These are phyloP conservation scores for Stichodactyla helianthus DNA, from an alignment of 64 coral and sea anemone genomes.

Conservation along the genomic window DNA sequence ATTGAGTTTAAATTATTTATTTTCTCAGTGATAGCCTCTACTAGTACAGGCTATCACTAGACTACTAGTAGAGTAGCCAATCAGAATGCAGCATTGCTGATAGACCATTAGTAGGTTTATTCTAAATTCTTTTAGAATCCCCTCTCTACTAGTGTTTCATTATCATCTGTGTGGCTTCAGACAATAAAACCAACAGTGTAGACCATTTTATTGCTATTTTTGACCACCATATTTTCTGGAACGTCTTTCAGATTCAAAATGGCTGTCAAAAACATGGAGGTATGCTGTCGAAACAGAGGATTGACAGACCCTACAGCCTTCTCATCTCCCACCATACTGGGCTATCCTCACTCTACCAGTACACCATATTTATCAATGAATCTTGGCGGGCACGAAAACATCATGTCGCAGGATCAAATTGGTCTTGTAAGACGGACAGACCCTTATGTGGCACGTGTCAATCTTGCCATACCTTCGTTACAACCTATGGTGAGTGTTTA, in stretches of 20 bases:
- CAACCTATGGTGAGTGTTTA: slow-evolving; percentile 64
- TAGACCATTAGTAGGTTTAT: no score
- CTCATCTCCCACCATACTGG: slow-evolving; percentile 47
- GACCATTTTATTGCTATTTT: not conserved
- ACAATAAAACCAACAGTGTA: no score
- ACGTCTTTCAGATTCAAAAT: slow-evolving; percentile 67
- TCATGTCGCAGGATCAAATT: slow-evolving; percentile 47
- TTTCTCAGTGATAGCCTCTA: no score
- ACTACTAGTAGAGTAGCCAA: no score
- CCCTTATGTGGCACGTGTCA: slow-evolving; percentile 39
- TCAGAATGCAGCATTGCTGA: no score
- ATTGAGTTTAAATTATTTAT: no score
- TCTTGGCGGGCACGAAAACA: slow-evolving; percentile 35
- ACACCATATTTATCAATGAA: slow-evolving; percentile 56
- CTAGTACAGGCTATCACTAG: no score
- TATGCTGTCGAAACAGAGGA: slow-evolving; percentile 76
- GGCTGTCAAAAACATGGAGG: slow-evolving; percentile 93
- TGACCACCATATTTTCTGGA: not conserved
- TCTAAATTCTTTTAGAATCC: no score
- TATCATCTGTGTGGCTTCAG: no score
- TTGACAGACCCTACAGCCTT: slow-evolving; percentile 43
- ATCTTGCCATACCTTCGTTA: slow-evolving; percentile 48
- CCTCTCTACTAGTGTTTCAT: no score
- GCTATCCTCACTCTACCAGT: slow-evolving; percentile 43
- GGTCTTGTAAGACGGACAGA: slow-evolving; percentile 50